Base-by-base conservation (phyloP, 2,888 invertebrate genomes). In the Drosophila neotestacea region DNA sequence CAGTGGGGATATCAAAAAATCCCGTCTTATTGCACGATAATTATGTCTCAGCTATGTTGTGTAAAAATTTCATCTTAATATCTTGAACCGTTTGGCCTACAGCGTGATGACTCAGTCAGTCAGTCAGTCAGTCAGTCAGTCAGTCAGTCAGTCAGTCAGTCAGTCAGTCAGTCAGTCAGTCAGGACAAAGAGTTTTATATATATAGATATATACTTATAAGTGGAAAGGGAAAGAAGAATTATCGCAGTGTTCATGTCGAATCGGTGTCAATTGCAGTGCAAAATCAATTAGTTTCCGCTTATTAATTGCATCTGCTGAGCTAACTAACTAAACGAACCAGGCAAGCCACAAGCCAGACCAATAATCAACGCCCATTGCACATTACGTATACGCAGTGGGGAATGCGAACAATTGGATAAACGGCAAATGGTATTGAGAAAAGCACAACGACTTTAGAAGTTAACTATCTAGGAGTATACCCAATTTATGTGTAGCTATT, bases 231-330 rank as follows among this genome's bases (percentile, higher is more conserved):
- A 30, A 30, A 6, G 13, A 34, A 22, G 27, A 55, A 60, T 55
- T 36, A 66, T 32, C 10, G 54, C 41, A 42, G 27, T 44, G 30
- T 11, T 64, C 9, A 22, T 34, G 30, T 52, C 38, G 27, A 36
- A 4, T 22, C 27, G 34, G 44, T 47, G 62, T 50, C 75, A 66
- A 58, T 58, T 72, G 62, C 54, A 70, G 41, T 44, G 47, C 30
- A 39, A 75, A 76, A 61, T 68, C 63, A 71, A 76, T 75, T 67
- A 71, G 48, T 58, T 71, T 51, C 38, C 56, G 58, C 48, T 60
- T 58, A 76, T 76, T 72, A 72, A 76, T 71, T 71, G 63, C 54
- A 48, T 56, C 56, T 58, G 47, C 39, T 36, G 59, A 70, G 54
- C 30, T n/a, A 44, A 44, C 55, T 34, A 38, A 10, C 52, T 34